A percentile compares a stretch with the other conserved stretches of the same genome.
phyloP scores from a whole-genome alignment of 2,888 invertebrate species.

The Charanyca ferruginea region DNA sequence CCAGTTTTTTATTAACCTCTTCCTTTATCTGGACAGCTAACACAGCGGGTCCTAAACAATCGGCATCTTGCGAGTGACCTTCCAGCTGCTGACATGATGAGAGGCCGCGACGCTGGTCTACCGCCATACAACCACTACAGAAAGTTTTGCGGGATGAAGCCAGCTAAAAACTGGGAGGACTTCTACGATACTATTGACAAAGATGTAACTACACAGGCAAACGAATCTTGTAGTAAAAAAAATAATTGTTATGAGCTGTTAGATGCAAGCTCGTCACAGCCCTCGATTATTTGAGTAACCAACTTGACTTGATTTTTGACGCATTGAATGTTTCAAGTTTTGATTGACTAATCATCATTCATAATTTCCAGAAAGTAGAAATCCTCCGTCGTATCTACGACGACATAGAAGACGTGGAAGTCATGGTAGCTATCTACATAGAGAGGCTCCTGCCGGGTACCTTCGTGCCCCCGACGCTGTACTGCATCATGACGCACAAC shows the following conservation, averaged over 20 bases:
- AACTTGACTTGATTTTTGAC: neutral
- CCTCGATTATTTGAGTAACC: no score
- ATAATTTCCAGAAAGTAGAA: constrained; percentile 66
- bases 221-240: neutral
- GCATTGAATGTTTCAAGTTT: neutral
- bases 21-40: constrained; percentile 59
- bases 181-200: constrained; percentile 93
- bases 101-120: constrained; percentile 94
- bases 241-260: neutral
- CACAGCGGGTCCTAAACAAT: constrained; percentile 65
- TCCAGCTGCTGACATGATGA: constrained; percentile 72
- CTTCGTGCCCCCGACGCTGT: constrained; percentile 65
- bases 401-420: constrained; percentile 69
- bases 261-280: no score
- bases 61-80: constrained; percentile 65
- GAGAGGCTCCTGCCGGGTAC: constrained; percentile 65
- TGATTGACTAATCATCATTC: neutral
- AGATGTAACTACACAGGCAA: constrained; percentile 63
- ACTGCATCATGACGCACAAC: constrained; percentile 70
- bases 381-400: constrained; percentile 68
- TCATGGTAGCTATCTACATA: constrained; percentile 70
- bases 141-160: constrained; percentile 94
- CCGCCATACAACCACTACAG: constrained; percentile 97
- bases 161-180: constrained; percentile 93
- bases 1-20: neutral